A percentile compares a stretch with the other conserved stretches of the same genome.
These are phyloP conservation scores for Aradus depressus DNA, from an alignment of 2,888 invertebrate genomes.

Conservation along the genomic window DNA sequence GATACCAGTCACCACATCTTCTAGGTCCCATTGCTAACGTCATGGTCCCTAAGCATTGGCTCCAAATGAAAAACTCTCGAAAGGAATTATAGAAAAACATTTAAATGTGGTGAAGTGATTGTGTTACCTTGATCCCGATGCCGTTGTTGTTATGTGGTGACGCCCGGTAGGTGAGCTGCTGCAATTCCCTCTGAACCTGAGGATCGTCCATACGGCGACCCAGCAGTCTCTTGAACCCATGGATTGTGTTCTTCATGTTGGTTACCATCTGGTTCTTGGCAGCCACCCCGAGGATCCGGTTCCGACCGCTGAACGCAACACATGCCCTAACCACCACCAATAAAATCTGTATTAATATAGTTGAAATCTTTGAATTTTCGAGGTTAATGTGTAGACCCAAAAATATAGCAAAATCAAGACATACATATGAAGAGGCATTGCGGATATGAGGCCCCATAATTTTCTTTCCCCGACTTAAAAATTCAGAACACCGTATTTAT, in stretches of 20 bases:
- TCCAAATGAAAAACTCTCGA: not conserved
- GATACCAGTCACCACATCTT: too few relatives aligned
- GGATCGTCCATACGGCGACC: constrained; percentile 86
- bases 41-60: too few relatives aligned
- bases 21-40: too few relatives aligned
- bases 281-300: constrained; percentile 87
- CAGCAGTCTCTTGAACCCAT: constrained; percentile 83
- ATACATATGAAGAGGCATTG: too few relatives aligned
- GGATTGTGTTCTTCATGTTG: constrained; percentile 93
- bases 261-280: constrained; percentile 95
- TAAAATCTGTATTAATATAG: not conserved
- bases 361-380: constrained; percentile 7
- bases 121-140: constrained; percentile 76
- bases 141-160: constrained; percentile 64
- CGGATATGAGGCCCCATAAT: too few relatives aligned
- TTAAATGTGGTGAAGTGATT: not conserved
- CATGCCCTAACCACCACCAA: constrained; percentile 60
- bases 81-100: not conserved
- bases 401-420: too few relatives aligned
- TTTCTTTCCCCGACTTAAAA: too few relatives aligned
- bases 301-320: constrained; percentile 87
- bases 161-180: constrained; percentile 66
- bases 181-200: constrained; percentile 70
- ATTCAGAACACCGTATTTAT: too few relatives aligned
- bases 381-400: too few relatives aligned